Base-by-base conservation (phyloP, 2,888 invertebrate genomes). In the Choreutis nemorana region DNA sequence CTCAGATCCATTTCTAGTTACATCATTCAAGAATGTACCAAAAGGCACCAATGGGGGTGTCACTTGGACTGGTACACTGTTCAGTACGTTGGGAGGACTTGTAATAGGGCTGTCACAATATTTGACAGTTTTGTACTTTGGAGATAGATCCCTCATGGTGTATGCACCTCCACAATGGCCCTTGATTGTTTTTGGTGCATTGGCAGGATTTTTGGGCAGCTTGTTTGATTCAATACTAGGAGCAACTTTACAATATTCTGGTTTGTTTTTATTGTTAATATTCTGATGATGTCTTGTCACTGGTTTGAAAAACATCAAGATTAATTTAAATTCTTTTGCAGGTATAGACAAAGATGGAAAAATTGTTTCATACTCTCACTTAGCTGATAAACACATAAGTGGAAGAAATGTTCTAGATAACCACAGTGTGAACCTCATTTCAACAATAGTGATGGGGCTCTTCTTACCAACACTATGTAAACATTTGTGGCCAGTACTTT, bases 31-130 rank as follows among this genome's bases (percentile, higher is more conserved):
- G 41, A 82, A 66, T 45, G 94, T 95, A 2, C 94, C 94, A 1
- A 84, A 81, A 70, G 94, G 94, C 23, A 94, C 94, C 12, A 95
- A 95, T 66, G 95, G 95, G 14, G 95, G 85, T 2, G 82, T 95
- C n/a, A 87, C 91, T 1, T 41, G 79, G 13, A 47, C 82, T 26
- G 87, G 87, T 12, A 67, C 86, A 4, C 16, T 83, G 4, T 81
- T 83, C 14, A 80, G 79, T 49, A 60, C 82, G 11, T 27, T 87
- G 11, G 92, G 91, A 10, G 91, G 91, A 5, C 41, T 85, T 13
- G 49, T 83, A 2, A 82, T 94, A 27, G 94, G 94, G 1, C 26
- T 87, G 3, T 80, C 84, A 4, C 89, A 90, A 58, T 93, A 89
- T 53, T 43, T 89, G 8, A 72, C 85, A 1, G 64, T 90, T 22